phyloP scores from a whole-genome alignment of 2,888 invertebrate species.

The Erannis defoliaria region DNA sequence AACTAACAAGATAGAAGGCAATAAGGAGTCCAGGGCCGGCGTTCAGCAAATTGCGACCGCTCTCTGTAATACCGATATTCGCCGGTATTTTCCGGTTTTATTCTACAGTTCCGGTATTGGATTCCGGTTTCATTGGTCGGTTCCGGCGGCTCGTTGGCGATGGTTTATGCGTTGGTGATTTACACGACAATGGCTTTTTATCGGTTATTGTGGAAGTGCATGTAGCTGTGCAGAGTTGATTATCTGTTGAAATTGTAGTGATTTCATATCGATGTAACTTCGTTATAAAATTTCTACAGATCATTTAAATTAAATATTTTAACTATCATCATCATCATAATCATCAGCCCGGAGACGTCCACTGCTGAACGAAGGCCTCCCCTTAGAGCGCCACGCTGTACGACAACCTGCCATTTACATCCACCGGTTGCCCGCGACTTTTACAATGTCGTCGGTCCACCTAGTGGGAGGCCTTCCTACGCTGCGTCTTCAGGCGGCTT shows the following conservation, averaged over 20 bases:
- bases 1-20: conserved; percentile 35
- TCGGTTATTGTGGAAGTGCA: conserved; percentile 4
- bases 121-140: conserved; percentile 35
- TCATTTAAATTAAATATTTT: too few species aligned
- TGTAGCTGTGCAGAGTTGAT: not conserved
- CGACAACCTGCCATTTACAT: too few species aligned
- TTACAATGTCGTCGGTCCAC: too few species aligned
- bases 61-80: conserved; percentile 39
- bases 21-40: conserved; percentile 30
- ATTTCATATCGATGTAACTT: too few species aligned
- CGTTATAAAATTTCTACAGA: too few species aligned
- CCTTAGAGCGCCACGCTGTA: too few species aligned
- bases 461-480: too few species aligned
- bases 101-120: conserved; percentile 34
- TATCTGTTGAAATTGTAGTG: conserved; percentile 1
- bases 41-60: conserved; percentile 39
- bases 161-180: conserved; percentile 23
- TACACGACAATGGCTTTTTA: conserved; percentile 22
- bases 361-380: too few species aligned
- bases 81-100: conserved; percentile 36
- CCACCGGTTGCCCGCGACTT: too few species aligned
- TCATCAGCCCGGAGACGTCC: too few species aligned
- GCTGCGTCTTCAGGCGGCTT: too few species aligned
- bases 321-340: too few species aligned
- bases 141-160: conserved; percentile 30